phyloP scores from a whole-genome alignment of 2,888 invertebrate genomes.

The Danaus chrysippus region DNA sequence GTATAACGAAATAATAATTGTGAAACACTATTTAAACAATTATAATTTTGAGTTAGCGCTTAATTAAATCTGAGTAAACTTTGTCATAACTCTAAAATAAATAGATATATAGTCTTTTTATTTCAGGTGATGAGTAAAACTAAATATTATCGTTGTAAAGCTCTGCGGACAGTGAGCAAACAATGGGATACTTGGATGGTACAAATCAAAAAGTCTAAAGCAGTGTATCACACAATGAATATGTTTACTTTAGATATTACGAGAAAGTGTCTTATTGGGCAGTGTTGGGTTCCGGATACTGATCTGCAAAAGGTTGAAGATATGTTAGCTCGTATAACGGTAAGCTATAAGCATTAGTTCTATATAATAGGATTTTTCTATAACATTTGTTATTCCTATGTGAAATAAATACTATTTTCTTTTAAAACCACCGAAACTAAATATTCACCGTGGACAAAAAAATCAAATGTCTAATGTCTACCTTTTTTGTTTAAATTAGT shows the following conservation, averaged over 20 bases:
- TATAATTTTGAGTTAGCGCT: too few relatives aligned
- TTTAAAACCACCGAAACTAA: too few relatives aligned
- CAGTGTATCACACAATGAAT: conserved; percentile 92
- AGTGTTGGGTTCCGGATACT: conserved; percentile 87
- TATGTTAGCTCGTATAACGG: conserved; percentile 44
- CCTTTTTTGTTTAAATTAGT: too few relatives aligned
- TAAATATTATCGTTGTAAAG: conserved; percentile 89
- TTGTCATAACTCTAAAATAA: too few relatives aligned
- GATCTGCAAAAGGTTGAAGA: conserved; percentile 82
- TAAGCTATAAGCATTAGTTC: conserved; percentile 32
- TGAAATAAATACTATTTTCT: too few relatives aligned
- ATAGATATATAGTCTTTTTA: too few relatives aligned
- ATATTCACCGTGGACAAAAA: too few relatives aligned
- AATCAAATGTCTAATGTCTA: too few relatives aligned
- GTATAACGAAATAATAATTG: too few relatives aligned
- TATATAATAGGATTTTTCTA: background rate
- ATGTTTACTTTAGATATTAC: conserved; percentile 90
- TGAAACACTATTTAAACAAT: too few relatives aligned
- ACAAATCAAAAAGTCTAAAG: conserved; percentile 92
- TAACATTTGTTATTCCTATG: too few relatives aligned
- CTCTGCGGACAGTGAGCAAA: conserved; percentile 88
- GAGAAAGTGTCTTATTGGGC: conserved; percentile 88
- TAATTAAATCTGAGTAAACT: too few relatives aligned
- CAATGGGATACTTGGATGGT: conserved; percentile 88
- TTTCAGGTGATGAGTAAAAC: conserved; percentile 88